Base-by-base conservation (phyloP, 2,888 invertebrate species). In the Metellina segmentata region DNA sequence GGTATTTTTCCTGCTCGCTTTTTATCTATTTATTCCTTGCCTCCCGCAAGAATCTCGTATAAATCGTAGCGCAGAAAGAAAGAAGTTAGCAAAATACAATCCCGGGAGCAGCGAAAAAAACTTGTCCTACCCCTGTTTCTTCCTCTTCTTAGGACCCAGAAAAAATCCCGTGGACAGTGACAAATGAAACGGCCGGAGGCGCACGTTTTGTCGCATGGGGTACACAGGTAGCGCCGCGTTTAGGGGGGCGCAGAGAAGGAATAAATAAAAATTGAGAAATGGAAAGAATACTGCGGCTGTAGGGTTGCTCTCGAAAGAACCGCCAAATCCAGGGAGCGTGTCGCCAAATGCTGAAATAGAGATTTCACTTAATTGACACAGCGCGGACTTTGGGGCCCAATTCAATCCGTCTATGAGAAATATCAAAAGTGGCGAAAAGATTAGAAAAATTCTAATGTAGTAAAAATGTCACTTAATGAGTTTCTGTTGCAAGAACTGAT, bases 231-330 rank as follows among this genome's bases (percentile, higher is more conserved):
- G 81, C 72, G 89, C 74, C 72, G 86, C 61, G 61, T 81, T 71
- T 34, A 74, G 83, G 83, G 83, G 83, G 83, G 72, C 52, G 85
- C 53, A 83, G n/a, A 11, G 72, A 83, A 77, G 52, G 72, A 87
- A 81, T 74, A 83, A 89, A 89, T 82, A 89, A 89, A 89, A 89
- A 89, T 82, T 49, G 69, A 88, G 20, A 81, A 70, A 75, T 81
- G 75, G 51, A 82, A 82, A 82, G 77, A 89, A 88, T 81, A 88
- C 79, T 79, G 16, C 87, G 16, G 72, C 81, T 83, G 13, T 52
- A 81, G 81, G 81, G 81, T 88, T 88, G 81, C 81, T 34, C 16
- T 53, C 7, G 9, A 48, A 16, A 6, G 51, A 48, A 0, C 48
- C 53, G 53, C 52, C 77, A 72, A 75, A 61, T n/a, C 20, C 11